Percentiles rank a stretch among this genome's conserved stretches.
Conservation (phyloP, 2,888 invertebrate species). For the Monoplex corrugatus region DNA sequence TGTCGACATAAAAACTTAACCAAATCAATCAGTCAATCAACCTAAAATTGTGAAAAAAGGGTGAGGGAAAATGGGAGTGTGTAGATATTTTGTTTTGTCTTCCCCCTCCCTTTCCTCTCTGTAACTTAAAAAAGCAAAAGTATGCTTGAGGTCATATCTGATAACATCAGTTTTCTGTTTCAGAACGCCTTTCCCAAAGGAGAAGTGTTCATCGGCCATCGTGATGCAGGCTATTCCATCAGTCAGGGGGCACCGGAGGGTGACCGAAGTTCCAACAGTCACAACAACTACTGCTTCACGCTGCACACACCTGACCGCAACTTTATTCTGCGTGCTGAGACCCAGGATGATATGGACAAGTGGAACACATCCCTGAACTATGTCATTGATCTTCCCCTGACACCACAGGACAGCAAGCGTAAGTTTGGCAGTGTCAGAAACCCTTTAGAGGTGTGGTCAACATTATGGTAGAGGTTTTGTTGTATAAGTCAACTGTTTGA, state of each 20-base stretch:
- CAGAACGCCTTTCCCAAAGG: conserved; percentile 94
- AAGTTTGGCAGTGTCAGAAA: no score
- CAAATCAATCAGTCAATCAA: no score
- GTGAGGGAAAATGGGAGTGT: no score
- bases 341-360: conserved; percentile 89
- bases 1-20: no score
- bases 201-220: conserved; percentile 92
- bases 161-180: conserved; percentile 49
- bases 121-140: no score
- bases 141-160: no score
- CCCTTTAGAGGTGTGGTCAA: no score
- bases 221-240: conserved; percentile 88
- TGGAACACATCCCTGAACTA: conserved; percentile 91
- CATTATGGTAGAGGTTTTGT: no score
- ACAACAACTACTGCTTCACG: conserved; percentile 87
- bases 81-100: no score
- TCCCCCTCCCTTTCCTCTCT: no score
- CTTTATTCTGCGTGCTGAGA: conserved; percentile 90
- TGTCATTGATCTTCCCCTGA: conserved; percentile 88
- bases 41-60: no score
- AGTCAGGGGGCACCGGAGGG: conserved; percentile 84
- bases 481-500: no score
- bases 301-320: conserved; percentile 91
- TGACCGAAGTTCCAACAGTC: conserved; percentile 86
- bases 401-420: conserved; percentile 87